Conservation (phyloP, 2,888 invertebrate genomes). For the Dynastes grantii region DNA sequence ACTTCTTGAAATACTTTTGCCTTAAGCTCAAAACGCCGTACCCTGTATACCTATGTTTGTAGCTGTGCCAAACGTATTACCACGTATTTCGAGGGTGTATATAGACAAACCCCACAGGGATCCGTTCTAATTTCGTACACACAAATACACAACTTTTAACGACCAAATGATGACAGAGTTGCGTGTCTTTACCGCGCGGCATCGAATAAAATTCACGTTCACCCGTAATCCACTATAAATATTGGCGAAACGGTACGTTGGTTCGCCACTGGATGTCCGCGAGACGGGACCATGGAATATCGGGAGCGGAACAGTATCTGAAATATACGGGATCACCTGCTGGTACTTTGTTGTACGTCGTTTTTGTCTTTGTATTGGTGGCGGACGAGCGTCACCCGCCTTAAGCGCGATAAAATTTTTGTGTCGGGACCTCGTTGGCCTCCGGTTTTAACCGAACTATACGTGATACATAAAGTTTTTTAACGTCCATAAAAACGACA, state of each 20-base stretch:
- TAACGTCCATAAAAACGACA: slow-evolving; percentile 18
- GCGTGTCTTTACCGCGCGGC: slow-evolving; percentile 9
- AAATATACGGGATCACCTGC: slow-evolving; percentile 7
- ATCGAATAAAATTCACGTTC: slow-evolving; percentile 31
- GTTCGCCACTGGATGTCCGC: neutral
- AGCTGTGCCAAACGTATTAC: neutral
- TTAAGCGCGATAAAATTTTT: slow-evolving; percentile 3
- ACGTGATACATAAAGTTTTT: slow-evolving; percentile 25
- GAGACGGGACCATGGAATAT: neutral
- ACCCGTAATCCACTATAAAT: slow-evolving; percentile 30
- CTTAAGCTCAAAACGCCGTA: too few relatives aligned
- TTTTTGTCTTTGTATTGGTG: slow-evolving; percentile 1
- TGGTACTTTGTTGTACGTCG: slow-evolving; percentile 10
- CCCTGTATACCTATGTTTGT: neutral
- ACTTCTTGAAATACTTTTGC: too few relatives aligned
- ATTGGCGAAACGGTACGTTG: neutral
- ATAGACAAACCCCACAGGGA: neutral
- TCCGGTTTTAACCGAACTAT: slow-evolving; percentile 9
- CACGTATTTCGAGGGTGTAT: neutral
- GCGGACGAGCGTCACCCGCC: neutral
- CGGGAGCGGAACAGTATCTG: slow-evolving; percentile 15
- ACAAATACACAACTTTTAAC: slow-evolving; percentile 20
- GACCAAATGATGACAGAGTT: slow-evolving; percentile 30
- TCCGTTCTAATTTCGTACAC: slow-evolving; percentile 10
- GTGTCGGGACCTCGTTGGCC: slow-evolving; percentile 3